phyloP scores from a whole-genome alignment of 2,113 vertebrate genomes.

The Prietella phreatophila region DNA sequence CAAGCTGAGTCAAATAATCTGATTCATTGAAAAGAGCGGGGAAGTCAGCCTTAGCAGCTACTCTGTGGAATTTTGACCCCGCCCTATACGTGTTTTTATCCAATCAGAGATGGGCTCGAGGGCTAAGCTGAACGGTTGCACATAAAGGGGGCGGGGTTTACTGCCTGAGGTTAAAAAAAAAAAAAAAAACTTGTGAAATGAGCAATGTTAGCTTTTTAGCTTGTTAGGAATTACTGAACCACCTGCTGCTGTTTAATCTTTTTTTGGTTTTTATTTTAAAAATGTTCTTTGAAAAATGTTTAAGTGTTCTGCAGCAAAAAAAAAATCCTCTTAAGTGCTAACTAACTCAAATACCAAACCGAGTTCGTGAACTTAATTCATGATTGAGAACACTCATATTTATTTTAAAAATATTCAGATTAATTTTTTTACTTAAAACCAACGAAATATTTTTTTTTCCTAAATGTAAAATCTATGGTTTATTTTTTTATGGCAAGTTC shows the following conservation, averaged over 20 bases:
- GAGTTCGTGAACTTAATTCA: neutral
- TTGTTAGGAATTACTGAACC: neutral
- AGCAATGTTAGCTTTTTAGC: neutral
- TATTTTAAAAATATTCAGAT: neutral
- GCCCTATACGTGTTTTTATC: neutral
- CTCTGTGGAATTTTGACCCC: neutral
- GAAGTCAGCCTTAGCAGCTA: neutral
- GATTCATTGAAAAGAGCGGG: slow-evolving; percentile 1
- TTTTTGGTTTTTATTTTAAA: neutral
- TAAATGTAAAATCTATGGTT: neutral
- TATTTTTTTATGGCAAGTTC: neutral
- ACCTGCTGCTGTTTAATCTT: neutral
- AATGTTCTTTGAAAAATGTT: neutral
- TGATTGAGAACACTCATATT: neutral
- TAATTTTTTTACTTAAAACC: neutral
- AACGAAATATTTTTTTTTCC: neutral
- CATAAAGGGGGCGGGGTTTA: neutral
- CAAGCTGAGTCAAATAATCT: neutral
- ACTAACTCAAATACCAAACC: neutral
- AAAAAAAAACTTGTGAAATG: neutral
- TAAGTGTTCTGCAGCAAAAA: neutral
- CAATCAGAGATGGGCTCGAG: neutral
- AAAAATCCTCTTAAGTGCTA: neutral
- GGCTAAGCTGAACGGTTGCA: neutral
- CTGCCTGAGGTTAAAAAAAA: neutral